Base-by-base conservation (phyloP, 2,113 vertebrate genomes). In the Ranitomeya imitator region DNA sequence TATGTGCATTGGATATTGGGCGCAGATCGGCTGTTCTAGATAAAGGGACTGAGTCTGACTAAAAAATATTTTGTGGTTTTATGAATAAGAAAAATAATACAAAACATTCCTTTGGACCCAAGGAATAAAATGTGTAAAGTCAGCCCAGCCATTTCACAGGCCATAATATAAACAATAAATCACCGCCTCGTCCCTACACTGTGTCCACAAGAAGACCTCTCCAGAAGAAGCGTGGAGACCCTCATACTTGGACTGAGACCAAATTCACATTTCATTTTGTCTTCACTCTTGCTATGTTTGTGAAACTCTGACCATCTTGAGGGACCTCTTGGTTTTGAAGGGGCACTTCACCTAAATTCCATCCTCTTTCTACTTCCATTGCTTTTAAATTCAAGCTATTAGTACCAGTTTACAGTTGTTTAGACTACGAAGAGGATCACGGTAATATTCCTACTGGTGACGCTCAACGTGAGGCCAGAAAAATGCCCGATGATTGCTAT, bases 51-150 rank as follows among this genome's bases (percentile, higher is more conserved):
- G 45, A 5, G 21, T 84, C 63, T 54, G 21, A 45, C 31, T 84
- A 54, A 54, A n/a, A 71, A 55, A 63, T 67, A 84, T 63, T 69
- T 67, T 83, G 81, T 67, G 81, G 61, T 69, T 54, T 52, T 45
- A 3, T 45, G 37, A 4, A 4, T 5, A 63, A 37, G 54, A 65
- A 12, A 83, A 65, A 65, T 57, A 23, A 67, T 61, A 54, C 14
- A 52, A 52, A 83, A 83, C 63, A 63, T 69, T 84, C 65, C 16
- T 1, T 55, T 69, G 63, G 51, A 21, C 26, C 63, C n/a, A 23
- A 71, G 2, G n/a, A 71, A 7, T 67, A 18, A 83, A 23, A 83
- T 55, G 63, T 23, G 37, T 71, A 4, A 84, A 55, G 51, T 67
- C 82, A 55, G 9, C 51, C 26, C n/a, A 26, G 65, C 65, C 9